Evolutionary conservation across 2,888 invertebrate genomes (phyloP), one percentile per base, ranked within the genome.

Genomic region (Gasteruption jaculator): DNA sequence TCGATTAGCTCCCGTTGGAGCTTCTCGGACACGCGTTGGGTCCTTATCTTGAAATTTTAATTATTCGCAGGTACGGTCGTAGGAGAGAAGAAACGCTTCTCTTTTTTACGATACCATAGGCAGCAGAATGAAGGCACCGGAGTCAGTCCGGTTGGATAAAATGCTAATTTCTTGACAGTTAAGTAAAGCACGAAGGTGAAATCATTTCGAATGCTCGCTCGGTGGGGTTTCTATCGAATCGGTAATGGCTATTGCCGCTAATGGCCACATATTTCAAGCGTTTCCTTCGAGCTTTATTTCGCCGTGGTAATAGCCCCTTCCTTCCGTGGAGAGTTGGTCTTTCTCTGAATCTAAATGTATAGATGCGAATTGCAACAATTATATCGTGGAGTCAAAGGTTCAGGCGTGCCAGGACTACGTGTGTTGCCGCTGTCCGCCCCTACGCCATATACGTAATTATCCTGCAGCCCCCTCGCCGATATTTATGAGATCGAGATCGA

Each of bases 221-320:
- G 43, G 46, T 35, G 48, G 48, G 40, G 38, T 54, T 61, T 61
- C 56, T 53, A 58, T 60, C 55, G 64, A 58, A 64, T 65, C 62
- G 60, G 60, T 65, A 65, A 65, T 65, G 64, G 61, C 65, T 65
- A 65, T 65, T 57, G 62, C 64, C 58, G 60, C 58, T 65, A 65
- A 65, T 65, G 63, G 63, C 63, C 58, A 62, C 59, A 63, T 65
- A 61, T 61, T 60, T 60, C 59, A 54, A 53, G 50, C 44, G n/a
- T n/a, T n/a, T n/a, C n/a, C n/a, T n/a, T n/a, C n/a, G n/a, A n/a
- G n/a, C n/a, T n/a, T n/a, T n/a, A n/a, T n/a, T n/a, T n/a, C n/a
- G n/a, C n/a, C n/a, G n/a, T n/a, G n/a, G n/a, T n/a, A n/a, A n/a
- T n/a, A n/a, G n/a, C n/a, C n/a, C n/a, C n/a, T n/a, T n/a, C n/a